These are phyloP conservation scores for Caretta caretta DNA, from an alignment of 2,113 vertebrate species.

Conservation along the genomic window DNA sequence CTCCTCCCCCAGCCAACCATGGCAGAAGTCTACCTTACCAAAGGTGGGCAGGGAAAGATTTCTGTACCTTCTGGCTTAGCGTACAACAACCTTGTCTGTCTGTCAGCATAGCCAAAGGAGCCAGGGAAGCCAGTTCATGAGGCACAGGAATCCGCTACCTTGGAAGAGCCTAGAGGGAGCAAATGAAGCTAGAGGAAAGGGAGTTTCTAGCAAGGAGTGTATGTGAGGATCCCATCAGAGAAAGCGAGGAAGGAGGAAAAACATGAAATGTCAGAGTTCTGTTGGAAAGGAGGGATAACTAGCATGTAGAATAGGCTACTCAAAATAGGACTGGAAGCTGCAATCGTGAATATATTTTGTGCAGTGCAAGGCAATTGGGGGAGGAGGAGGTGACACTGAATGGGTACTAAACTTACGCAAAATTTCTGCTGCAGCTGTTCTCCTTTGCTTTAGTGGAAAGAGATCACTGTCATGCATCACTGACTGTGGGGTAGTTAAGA, in stretches of 20 bases:
- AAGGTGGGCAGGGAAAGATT: neutral
- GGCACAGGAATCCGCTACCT: neutral
- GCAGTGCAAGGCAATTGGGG: neutral
- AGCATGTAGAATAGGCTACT: fast-evolving
- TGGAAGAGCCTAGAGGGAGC: neutral
- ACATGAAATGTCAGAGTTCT: neutral
- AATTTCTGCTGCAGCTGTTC: neutral
- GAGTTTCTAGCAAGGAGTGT: neutral
- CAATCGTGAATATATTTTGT: neutral
- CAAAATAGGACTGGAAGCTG: neutral
- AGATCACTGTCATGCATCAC: too few relatives aligned
- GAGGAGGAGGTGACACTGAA: neutral
- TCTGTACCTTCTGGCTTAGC: neutral
- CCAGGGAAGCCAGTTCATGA: fast-evolving
- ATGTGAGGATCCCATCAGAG: neutral
- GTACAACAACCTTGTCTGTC: fast-evolving
- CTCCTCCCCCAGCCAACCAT: neutral
- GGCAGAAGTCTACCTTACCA: neutral
- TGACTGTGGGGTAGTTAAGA: neutral
- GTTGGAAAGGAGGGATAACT: neutral
- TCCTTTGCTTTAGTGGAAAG: neutral
- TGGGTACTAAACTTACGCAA: neutral
- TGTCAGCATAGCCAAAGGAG: neutral
- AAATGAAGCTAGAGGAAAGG: neutral
- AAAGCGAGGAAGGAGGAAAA: neutral